Evolutionary conservation across 2,888 invertebrate genomes (phyloP).

Genomic region (Eudemis profundana): DNA sequence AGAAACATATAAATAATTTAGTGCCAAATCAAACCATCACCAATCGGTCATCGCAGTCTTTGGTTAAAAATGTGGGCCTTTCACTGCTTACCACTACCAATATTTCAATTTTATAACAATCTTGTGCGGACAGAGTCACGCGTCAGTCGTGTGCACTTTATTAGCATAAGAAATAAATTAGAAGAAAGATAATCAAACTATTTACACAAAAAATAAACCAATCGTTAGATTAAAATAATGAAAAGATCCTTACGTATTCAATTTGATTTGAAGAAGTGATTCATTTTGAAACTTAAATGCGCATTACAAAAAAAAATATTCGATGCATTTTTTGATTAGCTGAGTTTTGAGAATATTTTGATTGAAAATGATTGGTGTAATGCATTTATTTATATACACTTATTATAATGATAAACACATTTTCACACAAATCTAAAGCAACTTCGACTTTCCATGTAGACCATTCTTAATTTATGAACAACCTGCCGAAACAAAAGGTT

Average conservation of each 20-base stretch:
- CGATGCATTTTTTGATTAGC: slow-evolving; percentile 42
- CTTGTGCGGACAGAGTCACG: slow-evolving; percentile 11
- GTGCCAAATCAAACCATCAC: not conserved
- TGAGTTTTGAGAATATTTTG: slow-evolving; percentile 51
- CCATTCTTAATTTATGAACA: slow-evolving; percentile 2
- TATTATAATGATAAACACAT: slow-evolving; percentile 47
- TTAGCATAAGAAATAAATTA: slow-evolving; percentile 37
- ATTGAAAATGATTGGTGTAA: slow-evolving; percentile 61
- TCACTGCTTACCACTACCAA: slow-evolving; percentile 20
- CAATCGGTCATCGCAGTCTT: slow-evolving; percentile 48
- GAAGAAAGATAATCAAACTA: slow-evolving; percentile 38
- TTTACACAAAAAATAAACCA: slow-evolving; percentile 42
- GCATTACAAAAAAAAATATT: slow-evolving; percentile 39
- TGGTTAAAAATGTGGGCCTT: slow-evolving; percentile 48
- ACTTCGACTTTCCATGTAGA: slow-evolving; percentile 3
- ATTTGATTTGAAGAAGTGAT: slow-evolving; percentile 42
- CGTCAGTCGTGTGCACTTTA: slow-evolving; percentile 70
- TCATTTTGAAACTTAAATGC: slow-evolving; percentile 31
- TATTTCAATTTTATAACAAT: slow-evolving; percentile 11
- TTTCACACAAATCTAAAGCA: slow-evolving; percentile 14
- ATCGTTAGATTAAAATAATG: slow-evolving; percentile 35
- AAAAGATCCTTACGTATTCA: slow-evolving; percentile 34
- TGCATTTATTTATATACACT: slow-evolving; percentile 53
- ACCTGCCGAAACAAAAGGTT: too few relatives aligned
- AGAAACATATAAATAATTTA: not conserved